These are phyloP conservation scores for Anastrepha ludens DNA, from an alignment of 1,140 invertebrate genomes.

Conservation along the genomic window DNA sequence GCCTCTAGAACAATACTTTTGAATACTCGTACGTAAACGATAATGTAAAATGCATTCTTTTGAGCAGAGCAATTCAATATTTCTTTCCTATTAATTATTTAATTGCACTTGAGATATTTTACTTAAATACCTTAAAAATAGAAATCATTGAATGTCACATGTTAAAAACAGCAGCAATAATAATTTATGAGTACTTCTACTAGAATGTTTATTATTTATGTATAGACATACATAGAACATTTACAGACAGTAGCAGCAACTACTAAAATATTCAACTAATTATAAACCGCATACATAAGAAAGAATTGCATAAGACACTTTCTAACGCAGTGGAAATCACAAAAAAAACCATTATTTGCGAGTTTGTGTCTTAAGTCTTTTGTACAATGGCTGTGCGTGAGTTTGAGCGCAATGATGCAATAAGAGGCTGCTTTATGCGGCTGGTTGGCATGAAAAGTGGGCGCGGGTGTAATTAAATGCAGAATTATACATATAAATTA, in stretches of 20 bases:
- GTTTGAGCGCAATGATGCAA: not conserved
- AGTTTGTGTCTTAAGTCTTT: conserved; percentile 42
- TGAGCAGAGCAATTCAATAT: too few species aligned
- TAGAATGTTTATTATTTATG: not conserved
- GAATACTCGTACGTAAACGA: too few species aligned
- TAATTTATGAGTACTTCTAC: not conserved
- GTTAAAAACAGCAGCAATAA: not conserved
- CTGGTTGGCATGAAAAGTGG: not conserved
- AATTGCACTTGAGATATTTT: too few species aligned
- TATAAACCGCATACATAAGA: not conserved
- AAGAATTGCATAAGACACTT: not conserved
- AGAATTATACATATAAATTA: not conserved
- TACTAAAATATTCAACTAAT: not conserved
- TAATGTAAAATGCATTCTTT: too few species aligned
- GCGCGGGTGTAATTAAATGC: not conserved
- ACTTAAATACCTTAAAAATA: too few species aligned
- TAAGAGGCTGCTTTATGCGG: not conserved
- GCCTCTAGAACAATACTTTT: too few species aligned
- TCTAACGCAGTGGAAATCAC: not conserved
- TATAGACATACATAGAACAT: not conserved
- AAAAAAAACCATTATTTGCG: not conserved
- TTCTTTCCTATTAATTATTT: too few species aligned
- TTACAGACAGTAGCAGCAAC: not conserved
- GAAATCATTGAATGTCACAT: too few species aligned
- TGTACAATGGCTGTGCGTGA: not conserved